phyloP scores from a whole-genome alignment of 2,797 vertebrate species.

The Coreius guichenoti region DNA sequence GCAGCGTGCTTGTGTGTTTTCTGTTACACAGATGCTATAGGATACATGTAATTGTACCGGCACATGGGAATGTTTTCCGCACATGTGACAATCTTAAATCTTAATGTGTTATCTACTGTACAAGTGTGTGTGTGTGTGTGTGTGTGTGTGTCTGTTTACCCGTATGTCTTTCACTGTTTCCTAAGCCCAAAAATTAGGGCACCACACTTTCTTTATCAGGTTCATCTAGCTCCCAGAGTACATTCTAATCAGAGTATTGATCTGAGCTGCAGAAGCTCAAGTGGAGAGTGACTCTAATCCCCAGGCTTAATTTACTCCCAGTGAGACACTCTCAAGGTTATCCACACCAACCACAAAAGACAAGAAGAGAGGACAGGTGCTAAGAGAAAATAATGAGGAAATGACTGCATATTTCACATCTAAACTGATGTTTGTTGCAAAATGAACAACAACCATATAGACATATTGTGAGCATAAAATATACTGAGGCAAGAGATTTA shows the following conservation, averaged over 20 bases:
- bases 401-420: constrained; percentile 1
- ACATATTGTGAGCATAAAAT: not conserved
- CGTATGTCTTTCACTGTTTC: constrained; percentile 28
- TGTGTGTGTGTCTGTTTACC: constrained; percentile 9
- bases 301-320: constrained; percentile 74
- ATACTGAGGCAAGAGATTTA: not conserved
- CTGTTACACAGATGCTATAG: not conserved
- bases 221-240: constrained; percentile 73
- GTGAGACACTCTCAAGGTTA: constrained; percentile 75
- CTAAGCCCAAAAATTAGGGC: constrained; percentile 72
- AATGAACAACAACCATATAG: not conserved
- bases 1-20: not conserved
- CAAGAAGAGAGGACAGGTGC: constrained; percentile 1
- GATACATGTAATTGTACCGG: not conserved
- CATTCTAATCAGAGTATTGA: constrained; percentile 80
- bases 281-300: constrained; percentile 74
- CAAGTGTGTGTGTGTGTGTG: not conserved
- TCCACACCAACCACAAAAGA: constrained; percentile 40
- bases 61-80: not conserved
- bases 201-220: constrained; percentile 68
- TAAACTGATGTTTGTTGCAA: not conserved
- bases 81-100: not conserved
- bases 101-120: constrained; percentile 5
- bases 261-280: constrained; percentile 66
- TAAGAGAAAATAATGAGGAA: constrained; percentile 9